phyloP scores from a whole-genome alignment of 2,888 invertebrate species.

The Zeuzera pyrina region DNA sequence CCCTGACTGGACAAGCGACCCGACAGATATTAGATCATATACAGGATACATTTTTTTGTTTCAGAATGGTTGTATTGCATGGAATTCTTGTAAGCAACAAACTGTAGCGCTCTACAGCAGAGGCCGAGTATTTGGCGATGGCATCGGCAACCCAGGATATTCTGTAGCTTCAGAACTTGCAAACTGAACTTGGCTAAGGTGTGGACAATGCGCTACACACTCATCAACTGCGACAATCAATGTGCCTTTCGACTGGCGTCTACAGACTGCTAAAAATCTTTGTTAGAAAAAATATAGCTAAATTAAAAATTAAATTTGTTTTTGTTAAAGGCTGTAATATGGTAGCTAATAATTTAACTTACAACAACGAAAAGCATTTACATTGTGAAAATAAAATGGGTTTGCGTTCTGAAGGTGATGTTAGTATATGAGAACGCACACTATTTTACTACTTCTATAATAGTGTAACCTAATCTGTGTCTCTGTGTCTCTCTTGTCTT shows the following conservation, averaged over 20 bases:
- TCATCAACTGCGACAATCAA: slow-evolving; percentile 17
- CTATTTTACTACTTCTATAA: too few species aligned
- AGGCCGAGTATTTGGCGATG: slow-evolving; percentile 20
- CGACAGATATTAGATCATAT: slow-evolving; percentile 17
- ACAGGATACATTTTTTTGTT: slow-evolving; percentile 18
- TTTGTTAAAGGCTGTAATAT: slow-evolving; percentile 14
- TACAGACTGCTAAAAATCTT: slow-evolving; percentile 17
- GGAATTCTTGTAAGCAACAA: slow-evolving; percentile 18
- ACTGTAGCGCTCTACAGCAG: slow-evolving; percentile 19
- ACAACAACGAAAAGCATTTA: slow-evolving; percentile 13
- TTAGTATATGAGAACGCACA: slow-evolving; percentile 4
- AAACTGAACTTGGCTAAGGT: slow-evolving; percentile 13
- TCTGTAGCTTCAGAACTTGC: slow-evolving; percentile 14
- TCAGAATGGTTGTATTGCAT: slow-evolving; percentile 22
- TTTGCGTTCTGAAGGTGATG: slow-evolving; percentile 10
- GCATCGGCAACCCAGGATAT: slow-evolving; percentile 16
- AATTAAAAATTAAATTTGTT: slow-evolving; percentile 10
- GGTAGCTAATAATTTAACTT: slow-evolving; percentile 15
- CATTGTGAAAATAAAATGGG: slow-evolving; percentile 14
- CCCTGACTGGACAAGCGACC: slow-evolving; percentile 19
- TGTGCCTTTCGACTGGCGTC: slow-evolving; percentile 18
- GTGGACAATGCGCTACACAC: slow-evolving; percentile 7
- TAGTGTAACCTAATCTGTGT: too few species aligned
- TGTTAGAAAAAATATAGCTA: slow-evolving; percentile 12
- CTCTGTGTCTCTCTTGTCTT: too few species aligned